Percentiles rank a stretch among this genome's conserved stretches.
Conservation (phyloP, 2,888 invertebrate species). For the Branchellion lobata region DNA sequence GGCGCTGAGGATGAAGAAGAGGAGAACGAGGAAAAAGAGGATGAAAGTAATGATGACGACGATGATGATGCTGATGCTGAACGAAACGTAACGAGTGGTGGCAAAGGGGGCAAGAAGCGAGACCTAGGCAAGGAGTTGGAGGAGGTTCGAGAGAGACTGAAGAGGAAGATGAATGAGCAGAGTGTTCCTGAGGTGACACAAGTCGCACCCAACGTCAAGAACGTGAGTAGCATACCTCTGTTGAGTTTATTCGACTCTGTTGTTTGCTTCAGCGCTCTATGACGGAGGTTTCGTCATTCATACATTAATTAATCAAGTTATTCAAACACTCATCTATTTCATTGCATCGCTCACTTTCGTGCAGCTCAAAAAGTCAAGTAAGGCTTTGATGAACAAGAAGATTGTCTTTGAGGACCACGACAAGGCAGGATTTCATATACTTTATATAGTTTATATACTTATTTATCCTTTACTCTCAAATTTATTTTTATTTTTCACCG, state of each 20-base stretch:
- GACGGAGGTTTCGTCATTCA: too few species aligned
- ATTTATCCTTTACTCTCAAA: not conserved
- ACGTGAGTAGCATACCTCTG: too few species aligned
- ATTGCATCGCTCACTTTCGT: too few species aligned
- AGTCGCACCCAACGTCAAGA: too few species aligned
- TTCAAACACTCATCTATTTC: not conserved
- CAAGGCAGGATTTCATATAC: not conserved
- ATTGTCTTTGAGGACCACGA: slow-evolving; percentile 23
- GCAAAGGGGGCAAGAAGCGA: not conserved
- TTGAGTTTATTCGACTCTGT: too few species aligned
- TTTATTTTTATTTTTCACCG: not conserved
- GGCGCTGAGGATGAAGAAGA: not conserved
- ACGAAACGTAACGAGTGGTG: not conserved
- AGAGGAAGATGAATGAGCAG: not conserved
- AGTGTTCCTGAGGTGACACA: too few species aligned
- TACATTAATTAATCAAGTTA: too few species aligned
- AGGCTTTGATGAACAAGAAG: slow-evolving; percentile 5
- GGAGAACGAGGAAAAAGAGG: not conserved
- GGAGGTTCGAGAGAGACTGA: not conserved
- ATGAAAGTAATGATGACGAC: slow-evolving; percentile 25
- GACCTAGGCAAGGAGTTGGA: not conserved
- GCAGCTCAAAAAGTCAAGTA: not conserved
- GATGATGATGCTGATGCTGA: slow-evolving; percentile 37
- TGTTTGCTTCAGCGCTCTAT: not conserved
- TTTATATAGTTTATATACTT: not conserved